Evolutionary conservation across 2,888 invertebrate genomes (phyloP).

Genomic region (Phyllotreta cruciferae): DNA sequence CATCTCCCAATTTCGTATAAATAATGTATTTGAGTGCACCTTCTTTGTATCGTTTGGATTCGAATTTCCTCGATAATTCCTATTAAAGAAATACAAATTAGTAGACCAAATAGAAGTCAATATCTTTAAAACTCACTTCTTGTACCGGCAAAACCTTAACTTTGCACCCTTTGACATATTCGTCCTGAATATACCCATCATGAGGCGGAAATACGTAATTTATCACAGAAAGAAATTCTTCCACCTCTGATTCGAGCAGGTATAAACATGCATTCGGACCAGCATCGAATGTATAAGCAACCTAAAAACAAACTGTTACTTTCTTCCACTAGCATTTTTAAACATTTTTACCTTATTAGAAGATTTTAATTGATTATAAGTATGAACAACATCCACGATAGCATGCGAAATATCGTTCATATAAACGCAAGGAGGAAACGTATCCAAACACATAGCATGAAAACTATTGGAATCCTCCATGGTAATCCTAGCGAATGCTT

Average conservation of each 20-base stretch:
- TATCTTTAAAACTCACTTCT: slow-evolving; percentile 30
- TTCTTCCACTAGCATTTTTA: slow-evolving; percentile 4
- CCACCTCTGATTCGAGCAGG: slow-evolving; percentile 77
- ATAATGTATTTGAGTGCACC: slow-evolving; percentile 83
- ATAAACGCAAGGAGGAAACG: slow-evolving; percentile 92
- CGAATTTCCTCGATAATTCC: slow-evolving; percentile 41
- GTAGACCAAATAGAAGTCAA: slow-evolving; percentile 6
- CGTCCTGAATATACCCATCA: slow-evolving; percentile 52
- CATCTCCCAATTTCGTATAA: slow-evolving; percentile 81
- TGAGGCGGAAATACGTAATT: slow-evolving; percentile 79
- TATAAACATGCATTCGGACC: slow-evolving; percentile 96
- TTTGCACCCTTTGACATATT: slow-evolving; percentile 68
- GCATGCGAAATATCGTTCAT: slow-evolving; percentile 87
- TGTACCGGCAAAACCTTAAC: slow-evolving; percentile 24
- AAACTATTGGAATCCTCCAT: slow-evolving; percentile 98
- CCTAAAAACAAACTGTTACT: slow-evolving; percentile 58
- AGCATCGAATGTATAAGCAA: slow-evolving; percentile 98
- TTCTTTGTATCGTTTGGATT: slow-evolving; percentile 40
- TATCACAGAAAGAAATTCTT: slow-evolving; percentile 71
- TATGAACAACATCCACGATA: slow-evolving; percentile 81
- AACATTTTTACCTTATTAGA: slow-evolving; percentile 64
- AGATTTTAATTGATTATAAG: slow-evolving; percentile 77
- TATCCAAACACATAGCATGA: slow-evolving; percentile 92
- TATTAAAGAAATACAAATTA: slow-evolving; percentile 35
- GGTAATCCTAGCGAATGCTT: slow-evolving; percentile 87